Base-by-base conservation (phyloP, 2,797 vertebrate genomes). In the Vespertilio murinus region DNA sequence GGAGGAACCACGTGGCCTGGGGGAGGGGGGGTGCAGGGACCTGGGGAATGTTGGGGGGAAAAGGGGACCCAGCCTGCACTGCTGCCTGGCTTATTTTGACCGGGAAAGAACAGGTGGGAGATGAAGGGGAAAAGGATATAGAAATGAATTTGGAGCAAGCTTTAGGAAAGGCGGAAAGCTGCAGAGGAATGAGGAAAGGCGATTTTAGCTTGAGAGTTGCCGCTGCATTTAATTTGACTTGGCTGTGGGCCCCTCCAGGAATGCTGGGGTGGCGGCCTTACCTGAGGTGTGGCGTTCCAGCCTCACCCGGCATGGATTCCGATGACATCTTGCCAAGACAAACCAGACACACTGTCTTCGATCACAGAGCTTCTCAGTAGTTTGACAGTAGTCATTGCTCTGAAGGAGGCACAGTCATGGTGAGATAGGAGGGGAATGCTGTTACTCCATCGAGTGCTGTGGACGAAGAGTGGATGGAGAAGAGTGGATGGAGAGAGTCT, bases 241-340 rank as follows among this genome's bases (percentile, higher is more conserved):
- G 75, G 52, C 64, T 0, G 0, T 33, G 35, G 28, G 40, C 35
- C 30, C 0, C 6, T 35, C 1, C 2, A 9, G 5, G 12, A 30
- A 64, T 40, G 30, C 30, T 3, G 8, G 54, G 25, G 59, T 22
- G 33, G 69, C 33, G 59, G 30, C 40, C n/a, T 38, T 30, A 38
- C 45, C 38, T 59, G 33, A 8, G 2, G 16, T 20, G 67, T 54
- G 12, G 47, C 25, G 8, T 85, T 81, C 5, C 0, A 1, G 17
- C 20, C 16, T n/a, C 42, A 45, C 3, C 3, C 6, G 3, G 23
- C 28, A 23, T 69, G 22, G 20, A 12, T 56, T 56, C 25, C 84
- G 38, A 23, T 1, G 67, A 56, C 54, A 20, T 35, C 64, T 67
- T 0, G 16, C 22, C 8, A 2, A 14, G n/a, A 45, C 40, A 8